A percentile compares a stretch with the other conserved stretches of the same genome.
phyloP scores from a whole-genome alignment of 2,113 vertebrate genomes.

The Oncorhynchus nerka region DNA sequence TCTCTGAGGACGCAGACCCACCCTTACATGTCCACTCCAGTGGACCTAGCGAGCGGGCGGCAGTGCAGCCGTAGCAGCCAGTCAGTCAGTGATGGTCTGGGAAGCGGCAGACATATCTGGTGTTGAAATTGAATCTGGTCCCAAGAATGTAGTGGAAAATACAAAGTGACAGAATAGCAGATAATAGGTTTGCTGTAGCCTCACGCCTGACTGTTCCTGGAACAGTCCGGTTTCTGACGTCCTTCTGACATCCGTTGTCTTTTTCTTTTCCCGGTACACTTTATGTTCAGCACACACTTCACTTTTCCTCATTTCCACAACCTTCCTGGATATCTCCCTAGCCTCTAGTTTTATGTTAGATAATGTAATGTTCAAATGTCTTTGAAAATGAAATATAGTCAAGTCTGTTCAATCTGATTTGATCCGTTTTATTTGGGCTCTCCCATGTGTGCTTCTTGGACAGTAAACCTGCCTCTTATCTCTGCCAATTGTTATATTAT shows the following conservation, averaged over 20 bases:
- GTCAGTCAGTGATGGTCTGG: conserved; percentile 44
- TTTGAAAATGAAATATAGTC: neutral
- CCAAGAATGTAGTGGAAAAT: conserved; percentile 73
- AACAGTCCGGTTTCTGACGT: conserved; percentile 69
- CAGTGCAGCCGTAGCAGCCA: conserved; percentile 33
- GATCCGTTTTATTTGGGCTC: neutral
- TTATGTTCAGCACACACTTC: conserved; percentile 63
- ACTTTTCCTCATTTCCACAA: conserved; percentile 46
- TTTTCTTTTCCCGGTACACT: conserved; percentile 59
- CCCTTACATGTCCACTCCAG: conserved; percentile 13
- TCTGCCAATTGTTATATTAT: conserved; percentile 54
- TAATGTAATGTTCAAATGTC: conserved; percentile 68
- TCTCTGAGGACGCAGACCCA: conserved; percentile 60
- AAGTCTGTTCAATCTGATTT: neutral
- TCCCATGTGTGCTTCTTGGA: neutral
- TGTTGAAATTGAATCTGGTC: conserved; percentile 78
- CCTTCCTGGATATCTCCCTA: conserved; percentile 54
- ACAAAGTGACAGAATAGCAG: conserved; percentile 78
- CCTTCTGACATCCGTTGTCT: conserved; percentile 69
- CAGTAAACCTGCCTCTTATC: conserved; percentile 18
- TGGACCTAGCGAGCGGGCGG: conserved; percentile 47
- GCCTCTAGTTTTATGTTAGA: conserved; percentile 68
- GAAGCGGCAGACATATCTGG: conserved; percentile 57
- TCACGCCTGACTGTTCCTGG: conserved; percentile 76
- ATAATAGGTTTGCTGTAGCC: conserved; percentile 80